phyloP scores from a whole-genome alignment of 2,888 invertebrate species.

The Philopedon plagiatum region DNA sequence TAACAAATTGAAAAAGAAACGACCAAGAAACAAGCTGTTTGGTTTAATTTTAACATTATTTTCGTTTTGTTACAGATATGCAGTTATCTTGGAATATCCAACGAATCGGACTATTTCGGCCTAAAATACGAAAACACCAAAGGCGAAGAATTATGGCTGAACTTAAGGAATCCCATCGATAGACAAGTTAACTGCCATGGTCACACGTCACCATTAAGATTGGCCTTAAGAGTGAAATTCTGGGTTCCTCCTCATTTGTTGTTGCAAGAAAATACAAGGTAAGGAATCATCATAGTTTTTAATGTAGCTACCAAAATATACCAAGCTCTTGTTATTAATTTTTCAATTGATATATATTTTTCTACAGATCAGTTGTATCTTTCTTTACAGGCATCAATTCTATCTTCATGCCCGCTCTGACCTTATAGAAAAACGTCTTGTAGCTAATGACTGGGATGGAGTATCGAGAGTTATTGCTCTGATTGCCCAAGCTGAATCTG shows the following conservation, averaged over 20 bases:
- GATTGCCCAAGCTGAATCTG: slow-evolving; percentile 83
- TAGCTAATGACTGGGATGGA: slow-evolving; percentile 78
- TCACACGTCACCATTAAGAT: slow-evolving; percentile 75
- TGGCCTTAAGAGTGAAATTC: slow-evolving; percentile 87
- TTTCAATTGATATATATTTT: no score
- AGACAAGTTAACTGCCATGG: slow-evolving; percentile 75
- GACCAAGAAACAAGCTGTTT: background rate
- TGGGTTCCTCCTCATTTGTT: slow-evolving; percentile 92
- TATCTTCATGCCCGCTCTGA: slow-evolving; percentile 88
- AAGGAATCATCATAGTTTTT: slow-evolving; percentile 46
- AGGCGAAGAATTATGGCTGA: slow-evolving; percentile 88
- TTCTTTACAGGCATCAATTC: slow-evolving; percentile 82
- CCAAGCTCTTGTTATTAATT: slow-evolving; percentile 43
- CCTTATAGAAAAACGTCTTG: slow-evolving; percentile 80
- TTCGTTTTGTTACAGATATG: slow-evolving; percentile 78
- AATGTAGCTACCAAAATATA: background rate
- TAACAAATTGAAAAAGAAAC: no score
- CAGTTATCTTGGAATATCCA: slow-evolving; percentile 84
- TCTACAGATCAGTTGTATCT: no score
- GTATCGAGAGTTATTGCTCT: slow-evolving; percentile 82
- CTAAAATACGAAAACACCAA: slow-evolving; percentile 75
- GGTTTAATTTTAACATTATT: background rate
- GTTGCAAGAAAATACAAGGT: slow-evolving; percentile 87
- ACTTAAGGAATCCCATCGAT: slow-evolving; percentile 86
- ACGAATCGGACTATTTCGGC: slow-evolving; percentile 92